Evolutionary conservation across 1,140 invertebrate genomes (phyloP).

Genomic region (Drosophila albomicans): DNA sequence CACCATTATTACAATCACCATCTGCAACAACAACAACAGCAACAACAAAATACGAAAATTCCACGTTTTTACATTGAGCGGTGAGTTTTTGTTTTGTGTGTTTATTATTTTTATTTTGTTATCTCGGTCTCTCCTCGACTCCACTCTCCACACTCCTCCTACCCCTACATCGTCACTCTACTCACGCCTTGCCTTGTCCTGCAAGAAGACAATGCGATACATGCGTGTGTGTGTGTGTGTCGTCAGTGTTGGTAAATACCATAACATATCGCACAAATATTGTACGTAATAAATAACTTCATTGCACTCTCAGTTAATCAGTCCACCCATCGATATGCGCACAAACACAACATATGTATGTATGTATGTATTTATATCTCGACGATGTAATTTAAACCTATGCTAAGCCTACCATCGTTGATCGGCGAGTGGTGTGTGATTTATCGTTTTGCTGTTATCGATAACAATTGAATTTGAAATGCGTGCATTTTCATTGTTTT

Average conservation of each 20-base stretch:
- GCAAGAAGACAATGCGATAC: not conserved
- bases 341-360: too few relatives aligned
- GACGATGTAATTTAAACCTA: too few relatives aligned
- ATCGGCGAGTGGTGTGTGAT: too few relatives aligned
- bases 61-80: conserved; percentile 45
- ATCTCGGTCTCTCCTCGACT: not conserved
- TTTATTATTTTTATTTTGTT: not conserved
- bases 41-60: conserved; percentile 46
- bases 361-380: too few relatives aligned
- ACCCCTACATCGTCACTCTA: not conserved
- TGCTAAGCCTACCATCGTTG: too few relatives aligned
- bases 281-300: too few relatives aligned
- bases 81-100: conserved; percentile 35
- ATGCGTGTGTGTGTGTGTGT: not conserved
- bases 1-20: conserved; percentile 34
- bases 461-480: not conserved
- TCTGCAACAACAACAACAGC: conserved; percentile 26
- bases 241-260: conserved; percentile 26
- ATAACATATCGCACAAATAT: not conserved
- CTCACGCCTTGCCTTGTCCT: not conserved
- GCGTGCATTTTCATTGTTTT: not conserved
- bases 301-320: too few relatives aligned
- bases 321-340: too few relatives aligned
- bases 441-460: not conserved
- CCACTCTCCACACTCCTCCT: not conserved